Base-by-base conservation (phyloP, 2,113 vertebrate genomes). In the Salvelinus sp. region DNA sequence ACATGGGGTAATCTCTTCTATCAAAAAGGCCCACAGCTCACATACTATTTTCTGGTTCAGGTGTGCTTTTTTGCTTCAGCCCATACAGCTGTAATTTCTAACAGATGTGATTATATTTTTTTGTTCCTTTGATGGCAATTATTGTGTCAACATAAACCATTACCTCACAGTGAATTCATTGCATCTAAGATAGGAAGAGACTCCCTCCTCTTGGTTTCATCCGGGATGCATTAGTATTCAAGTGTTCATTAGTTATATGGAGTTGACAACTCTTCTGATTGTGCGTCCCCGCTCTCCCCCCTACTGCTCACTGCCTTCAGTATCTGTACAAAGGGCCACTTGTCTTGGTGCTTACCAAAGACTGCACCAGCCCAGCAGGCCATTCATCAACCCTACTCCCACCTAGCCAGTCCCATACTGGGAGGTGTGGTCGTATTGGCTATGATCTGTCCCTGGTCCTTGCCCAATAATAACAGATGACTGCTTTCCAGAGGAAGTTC, bases 381-480 rank as follows among this genome's bases (percentile, higher is more conserved):
- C 89, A 90, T 92, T 80, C 82, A 90, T 91, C 87, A 92, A 79
- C 81, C 74, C 74, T 83, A 50, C 69, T 65, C 79, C 77, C 82
- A 80, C 83, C 87, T 87, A 83, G 74, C 86, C 73, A 12, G 70
- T 79, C 70, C 80, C 27, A 33, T 12, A 47, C 33, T n/a, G 30
- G 30, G 16, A 20, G 48, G 48, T 58, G 70, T 72, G 70, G 48
- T 25, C 75, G 74, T 86, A 79, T 79, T 77, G 73, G 69, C 70
- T 58, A 20, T 75, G 79, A 50, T 78, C 82, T 75, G 76, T 86
- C 84, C 83, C 79, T 86, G 81, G 66, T 82, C 85, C 74, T 75
- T 80, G 74, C 78, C 38, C 79, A 77, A 79, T 90, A 85, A 86
- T 88, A 88, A 88, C 79, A 86, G 86, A 89, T 91, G 87, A 88